Conservation (phyloP, 2,888 invertebrate species). For the Sylvicola fuscatus region DNA sequence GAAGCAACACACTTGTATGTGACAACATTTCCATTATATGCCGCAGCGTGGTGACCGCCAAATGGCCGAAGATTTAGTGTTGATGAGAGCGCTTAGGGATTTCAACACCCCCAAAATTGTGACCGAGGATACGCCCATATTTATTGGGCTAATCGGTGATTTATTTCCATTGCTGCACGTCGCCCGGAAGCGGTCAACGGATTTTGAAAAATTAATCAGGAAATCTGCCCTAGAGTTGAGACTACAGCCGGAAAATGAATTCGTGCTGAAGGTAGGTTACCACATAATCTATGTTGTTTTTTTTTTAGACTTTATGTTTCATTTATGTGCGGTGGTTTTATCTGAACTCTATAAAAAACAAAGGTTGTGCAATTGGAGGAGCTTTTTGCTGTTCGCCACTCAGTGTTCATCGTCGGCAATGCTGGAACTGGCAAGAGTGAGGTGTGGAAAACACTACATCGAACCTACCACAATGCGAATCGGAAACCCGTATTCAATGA, state of each 20-base stretch:
- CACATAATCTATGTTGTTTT: conserved; percentile 24
- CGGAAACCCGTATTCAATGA: conserved; percentile 69
- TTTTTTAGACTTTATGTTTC: no score
- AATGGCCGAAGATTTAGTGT: conserved; percentile 79
- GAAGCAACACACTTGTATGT: no score
- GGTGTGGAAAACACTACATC: conserved; percentile 79
- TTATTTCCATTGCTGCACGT: conserved; percentile 85
- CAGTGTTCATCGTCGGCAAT: conserved; percentile 72
- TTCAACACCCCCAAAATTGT: conserved; percentile 92
- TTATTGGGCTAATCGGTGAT: conserved; percentile 89
- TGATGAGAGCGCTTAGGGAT: conserved; percentile 86
- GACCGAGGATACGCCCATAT: conserved; percentile 78
- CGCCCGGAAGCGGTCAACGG: conserved; percentile 66
- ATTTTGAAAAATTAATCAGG: conserved; percentile 66
- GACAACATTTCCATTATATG: no score
- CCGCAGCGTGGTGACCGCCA: conserved; percentile 44
- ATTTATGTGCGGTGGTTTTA: no score
- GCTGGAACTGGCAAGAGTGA: conserved; percentile 85
- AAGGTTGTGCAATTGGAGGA: conserved; percentile 77
- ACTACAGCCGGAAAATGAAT: conserved; percentile 81
- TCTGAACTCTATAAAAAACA: no score
- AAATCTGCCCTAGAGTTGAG: conserved; percentile 64
- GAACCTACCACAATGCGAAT: conserved; percentile 44
- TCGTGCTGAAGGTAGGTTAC: conserved; percentile 50
- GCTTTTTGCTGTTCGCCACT: conserved; percentile 82